Base-by-base conservation (phyloP, 2,888 invertebrate species). In the Adela reaumurella region DNA sequence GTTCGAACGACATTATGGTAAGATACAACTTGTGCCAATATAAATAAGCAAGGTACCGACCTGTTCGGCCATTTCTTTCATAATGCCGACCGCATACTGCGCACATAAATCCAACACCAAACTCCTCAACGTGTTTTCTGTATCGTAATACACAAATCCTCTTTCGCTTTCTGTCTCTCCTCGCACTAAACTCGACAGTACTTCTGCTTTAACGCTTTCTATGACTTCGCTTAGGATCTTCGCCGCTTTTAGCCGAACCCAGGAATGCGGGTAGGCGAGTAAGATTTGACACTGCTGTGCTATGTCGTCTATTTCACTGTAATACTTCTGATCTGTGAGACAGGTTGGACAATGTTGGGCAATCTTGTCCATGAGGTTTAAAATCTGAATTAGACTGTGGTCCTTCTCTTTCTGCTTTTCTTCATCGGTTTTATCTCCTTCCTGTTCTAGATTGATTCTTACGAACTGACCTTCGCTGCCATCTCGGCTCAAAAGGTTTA, bases 241-340 rank as follows among this genome's bases (percentile, higher is more conserved):
- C 0, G 88, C 83, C 0, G 93, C 83, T 50, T 84, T 83, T 45
- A 92, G 72, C 49, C 94, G 83, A 0, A 96, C 92, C 94, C 94
- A 94, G 28, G 86, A 82, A 63, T 96, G 95, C 14, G 92, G 89
- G 65, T 96, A 88, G 0, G 83, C 86, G 16, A 96, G 64, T 43
- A 92, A 81, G 17, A 77, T 80, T 66, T 92, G 89, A 57, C 86
- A 83, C 60, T 86, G 82, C 62, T 85, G 85, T 47, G 82, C 79
- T 58, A 88, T 67, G 51, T 82, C 82, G 52, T 89, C 83, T 2
- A 82, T 70, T 46, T 81, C 73, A 20, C 67, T 65, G 1, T 55
- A 50, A 52, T 70, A 77, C 41, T 76, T 74, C 2, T 69, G 65
- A 53, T 77, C 74, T 14, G 81, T 81, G 49, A 91, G 62, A 58